Base-by-base conservation (phyloP, 2,797 vertebrate species). In the Bovichtus diacanthus region DNA sequence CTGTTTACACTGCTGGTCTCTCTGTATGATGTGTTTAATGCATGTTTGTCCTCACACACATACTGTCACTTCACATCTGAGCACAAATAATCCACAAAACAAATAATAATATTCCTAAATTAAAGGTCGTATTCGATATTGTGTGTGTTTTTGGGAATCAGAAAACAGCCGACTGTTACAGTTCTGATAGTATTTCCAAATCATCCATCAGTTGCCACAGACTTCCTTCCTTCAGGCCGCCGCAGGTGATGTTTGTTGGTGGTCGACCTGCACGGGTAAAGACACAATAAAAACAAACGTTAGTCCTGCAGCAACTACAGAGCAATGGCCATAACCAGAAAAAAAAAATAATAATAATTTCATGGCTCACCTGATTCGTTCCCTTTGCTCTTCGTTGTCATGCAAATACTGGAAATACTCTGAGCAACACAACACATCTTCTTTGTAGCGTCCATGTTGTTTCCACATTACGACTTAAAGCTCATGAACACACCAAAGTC, bases 1-100 rank as follows among this genome's bases (percentile, higher is more conserved):
- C 74, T 84, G 74, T 84, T 78, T 76, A 38, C 81, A 31, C 68
- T 27, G 43, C 47, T 11, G 39, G 5, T 60, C 49, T 65, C 27
- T 39, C 7, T 38, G 50, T 46, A 2, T 49, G 21, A 66, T 11
- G 12, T 61, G 44, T 16, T 63, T 70, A 70, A 65, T 47, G 36
- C 36, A 2, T 49, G 58, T 78, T 34, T 54, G 74, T 38, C 18
- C 10, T 3, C 21, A 50, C 39, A 38, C 43, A 60, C 53, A 8
- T 50, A 61, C 7, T 18, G 49, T 6, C 15, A 3, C 36, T 49
- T 31, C 36, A 62, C 55, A 54, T 13, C 46, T n/a, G 27, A 69
- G 11, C 39, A 49, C 56, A 51, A 47, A 53, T 15, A 12, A 27
- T 19, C 6, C 31, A 41, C 8, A 31, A 16, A 29, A 55, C 65